Evolutionary conservation across 1,140 invertebrate genomes (phyloP).

Genomic region (Drosophila saltans): DNA sequence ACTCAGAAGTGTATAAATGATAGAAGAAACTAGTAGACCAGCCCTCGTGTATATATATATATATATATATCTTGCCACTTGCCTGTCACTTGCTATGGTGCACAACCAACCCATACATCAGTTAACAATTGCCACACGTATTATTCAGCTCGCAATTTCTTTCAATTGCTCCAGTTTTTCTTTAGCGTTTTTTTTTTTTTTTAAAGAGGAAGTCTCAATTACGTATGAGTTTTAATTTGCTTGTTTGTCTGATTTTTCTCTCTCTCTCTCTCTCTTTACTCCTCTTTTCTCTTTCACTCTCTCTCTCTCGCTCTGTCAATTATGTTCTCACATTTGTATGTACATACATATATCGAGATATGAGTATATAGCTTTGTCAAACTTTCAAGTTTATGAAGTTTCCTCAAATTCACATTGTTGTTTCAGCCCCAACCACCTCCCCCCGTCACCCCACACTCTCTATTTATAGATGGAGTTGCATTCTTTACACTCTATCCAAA

Average conservation of each 20-base stretch:
- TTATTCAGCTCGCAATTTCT: constrained; percentile 55
- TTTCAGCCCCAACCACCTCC: not conserved
- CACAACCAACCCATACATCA: constrained; percentile 4
- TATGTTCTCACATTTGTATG: not conserved
- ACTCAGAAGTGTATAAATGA: too few species aligned
- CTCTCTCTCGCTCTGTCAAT: not conserved
- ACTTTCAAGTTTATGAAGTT: constrained; percentile 56
- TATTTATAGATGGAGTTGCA: constrained; percentile 9
- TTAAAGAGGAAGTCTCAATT: constrained; percentile 76
- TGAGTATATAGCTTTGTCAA: not conserved
- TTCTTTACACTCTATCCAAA: not conserved
- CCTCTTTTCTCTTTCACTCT: not conserved
- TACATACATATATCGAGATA: not conserved
- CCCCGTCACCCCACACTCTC: not conserved
- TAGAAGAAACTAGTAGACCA: not conserved
- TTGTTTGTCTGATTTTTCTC: constrained; percentile 58
- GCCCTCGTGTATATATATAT: not conserved
- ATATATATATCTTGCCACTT: too few species aligned
- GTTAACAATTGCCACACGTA: constrained; percentile 4
- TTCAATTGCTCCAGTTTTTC: constrained; percentile 71
- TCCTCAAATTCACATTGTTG: constrained; percentile 28
- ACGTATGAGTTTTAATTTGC: constrained; percentile 58
- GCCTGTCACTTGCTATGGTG: too few species aligned
- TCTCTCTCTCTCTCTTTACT: constrained; percentile 26
- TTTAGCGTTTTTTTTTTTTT: not conserved